Evolutionary conservation across 2,888 invertebrate genomes (phyloP), one percentile per base, ranked within the genome.

Genomic region (Heliconius ethilla): DNA sequence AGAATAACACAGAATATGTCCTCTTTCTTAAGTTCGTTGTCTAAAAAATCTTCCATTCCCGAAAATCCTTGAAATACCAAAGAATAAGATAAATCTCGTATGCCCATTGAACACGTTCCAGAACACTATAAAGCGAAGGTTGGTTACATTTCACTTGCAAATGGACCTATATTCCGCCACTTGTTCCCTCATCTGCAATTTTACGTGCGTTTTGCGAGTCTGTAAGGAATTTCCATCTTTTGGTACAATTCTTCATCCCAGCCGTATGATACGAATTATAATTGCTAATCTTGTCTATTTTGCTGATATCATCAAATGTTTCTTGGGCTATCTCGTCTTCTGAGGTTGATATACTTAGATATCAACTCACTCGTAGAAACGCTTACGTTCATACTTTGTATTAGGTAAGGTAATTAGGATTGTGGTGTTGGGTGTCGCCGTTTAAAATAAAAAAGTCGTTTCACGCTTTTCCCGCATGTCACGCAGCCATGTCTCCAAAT

Each of bases 91-190:
- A 72, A 59, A 55, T 37, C 15, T 13, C 59, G n/a, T 33, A n/a
- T 15, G 9, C 33, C 59, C 55, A 70, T 33, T 59, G 72, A 72
- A 59, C 59, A 59, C 37, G 62, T 29, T 45, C 63, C 27, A 40
- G 27, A 73, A 74, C 40, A 59, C 63, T 75, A 77, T 79, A 79
- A 79, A 79, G 69, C 40, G 66, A 75, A 70, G 79, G 66, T 33
- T 59, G 11, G n/a, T n/a, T 59, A 18, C 29, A 79, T 79, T 74
- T 77, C 37, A 77, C 79, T 79, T 79, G 76, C 76, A 79, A 74
- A 79, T 76, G 55, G n/a, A 69, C 76, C 69, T 73, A 73, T 59
- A 73, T 73, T 40, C 37, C 33, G 27, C 65, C 59, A 45, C 73
- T 74, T 77, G 66, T 77, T 40, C 59, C 73, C 67, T 77, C 74